These are phyloP conservation scores for Strix occidentalis DNA, from an alignment of 2,797 vertebrate species.

Conservation along the genomic window DNA sequence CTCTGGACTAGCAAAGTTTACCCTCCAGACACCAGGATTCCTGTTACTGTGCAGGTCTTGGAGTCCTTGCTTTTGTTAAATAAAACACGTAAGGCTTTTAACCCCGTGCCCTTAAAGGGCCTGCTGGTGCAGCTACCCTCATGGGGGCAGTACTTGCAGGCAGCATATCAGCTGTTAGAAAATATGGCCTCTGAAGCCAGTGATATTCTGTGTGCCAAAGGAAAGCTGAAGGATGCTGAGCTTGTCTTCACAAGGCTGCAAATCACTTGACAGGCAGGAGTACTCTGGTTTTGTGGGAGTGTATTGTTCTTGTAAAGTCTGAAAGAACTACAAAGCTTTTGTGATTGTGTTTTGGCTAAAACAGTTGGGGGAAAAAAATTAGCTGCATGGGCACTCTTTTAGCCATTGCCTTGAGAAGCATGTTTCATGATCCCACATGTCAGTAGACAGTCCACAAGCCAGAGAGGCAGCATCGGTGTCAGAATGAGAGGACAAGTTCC, in stretches of 20 bases:
- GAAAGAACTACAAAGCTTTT: not conserved
- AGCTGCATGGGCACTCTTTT: rapidly evolving
- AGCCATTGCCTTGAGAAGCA: not conserved
- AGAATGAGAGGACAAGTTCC: not conserved
- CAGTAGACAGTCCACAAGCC: not conserved
- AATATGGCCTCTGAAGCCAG: not conserved
- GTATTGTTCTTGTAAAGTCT: not conserved
- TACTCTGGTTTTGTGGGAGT: not conserved
- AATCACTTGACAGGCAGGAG: not conserved
- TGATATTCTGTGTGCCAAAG: not conserved
- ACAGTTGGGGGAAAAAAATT: not conserved
- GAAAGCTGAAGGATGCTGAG: not conserved
- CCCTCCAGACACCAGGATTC: not conserved
- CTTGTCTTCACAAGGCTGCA: not conserved
- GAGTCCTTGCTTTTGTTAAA: not conserved
- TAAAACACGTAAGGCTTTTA: not conserved
- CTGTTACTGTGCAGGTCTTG: not conserved
- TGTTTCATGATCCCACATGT: not conserved
- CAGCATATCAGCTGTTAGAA: not conserved
- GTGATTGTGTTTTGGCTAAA: not conserved
- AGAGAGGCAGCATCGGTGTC: not conserved
- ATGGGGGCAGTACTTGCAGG: not conserved
- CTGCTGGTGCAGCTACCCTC: not conserved
- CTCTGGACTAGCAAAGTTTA: not conserved
- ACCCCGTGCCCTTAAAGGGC: not conserved